Conservation (phyloP, 2,888 invertebrate genomes). For the Heliconius ethilla region DNA sequence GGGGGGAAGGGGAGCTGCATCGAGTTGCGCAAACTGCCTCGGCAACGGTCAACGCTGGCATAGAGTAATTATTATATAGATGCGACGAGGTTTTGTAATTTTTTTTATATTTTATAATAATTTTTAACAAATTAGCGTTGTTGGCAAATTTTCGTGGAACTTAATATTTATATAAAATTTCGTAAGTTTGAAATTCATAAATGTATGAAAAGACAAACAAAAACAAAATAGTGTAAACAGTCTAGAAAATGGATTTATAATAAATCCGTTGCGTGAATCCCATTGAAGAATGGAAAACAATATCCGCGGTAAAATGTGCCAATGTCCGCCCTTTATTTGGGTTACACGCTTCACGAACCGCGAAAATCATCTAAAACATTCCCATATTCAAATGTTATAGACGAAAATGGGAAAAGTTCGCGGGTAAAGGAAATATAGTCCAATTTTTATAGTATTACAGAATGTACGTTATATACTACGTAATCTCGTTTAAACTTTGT, state of each 20-base stretch:
- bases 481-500: constrained; percentile 24
- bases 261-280: constrained; percentile 25
- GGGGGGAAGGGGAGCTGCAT: constrained; percentile 64
- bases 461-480: not conserved
- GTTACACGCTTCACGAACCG: constrained; percentile 45
- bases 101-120: not conserved
- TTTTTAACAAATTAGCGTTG: not conserved
- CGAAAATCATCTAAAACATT: constrained; percentile 44
- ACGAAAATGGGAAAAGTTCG: constrained; percentile 44
- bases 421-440: constrained; percentile 29
- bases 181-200: not conserved
- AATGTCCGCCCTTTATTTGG: constrained; percentile 45
- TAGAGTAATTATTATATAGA: constrained; percentile 42
- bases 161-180: not conserved
- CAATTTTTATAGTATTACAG: constrained; percentile 28
- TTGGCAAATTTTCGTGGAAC: not conserved
- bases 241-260: constrained; percentile 15
- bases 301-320: constrained; percentile 42
- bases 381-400: constrained; percentile 46
- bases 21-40: constrained; percentile 79
- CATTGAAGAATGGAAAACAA: constrained; percentile 40
- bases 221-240: not conserved
- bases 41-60: constrained; percentile 47
- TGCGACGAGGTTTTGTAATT: not conserved
- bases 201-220: not conserved